Conservation (phyloP, 2,888 invertebrate genomes). For the Drosophila maculinotata region DNA sequence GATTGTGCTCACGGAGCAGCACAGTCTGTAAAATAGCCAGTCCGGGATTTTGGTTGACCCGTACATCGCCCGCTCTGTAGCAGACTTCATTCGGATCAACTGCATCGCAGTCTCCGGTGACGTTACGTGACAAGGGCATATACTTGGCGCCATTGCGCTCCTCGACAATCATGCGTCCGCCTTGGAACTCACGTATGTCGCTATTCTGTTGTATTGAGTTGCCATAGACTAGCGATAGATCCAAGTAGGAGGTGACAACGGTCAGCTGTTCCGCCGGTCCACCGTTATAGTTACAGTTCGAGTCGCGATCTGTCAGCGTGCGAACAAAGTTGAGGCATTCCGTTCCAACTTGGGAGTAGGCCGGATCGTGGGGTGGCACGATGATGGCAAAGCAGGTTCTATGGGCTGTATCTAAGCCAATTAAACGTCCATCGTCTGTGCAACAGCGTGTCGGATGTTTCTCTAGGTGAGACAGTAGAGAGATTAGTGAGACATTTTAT, state of each 20-base stretch:
- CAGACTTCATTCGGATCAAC: slow-evolving; percentile 89
- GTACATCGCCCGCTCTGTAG: slow-evolving; percentile 88
- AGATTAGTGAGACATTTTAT: no score
- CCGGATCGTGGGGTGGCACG: slow-evolving; percentile 87
- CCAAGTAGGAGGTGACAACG: slow-evolving; percentile 86
- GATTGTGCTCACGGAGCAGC: slow-evolving; percentile 86
- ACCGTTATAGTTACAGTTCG: slow-evolving; percentile 86
- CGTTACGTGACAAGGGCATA: slow-evolving; percentile 90
- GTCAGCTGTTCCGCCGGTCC: slow-evolving; percentile 89
- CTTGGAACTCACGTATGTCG: slow-evolving; percentile 88
- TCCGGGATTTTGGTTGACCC: slow-evolving; percentile 86
- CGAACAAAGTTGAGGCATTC: slow-evolving; percentile 90
- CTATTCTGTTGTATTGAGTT: slow-evolving; percentile 88
- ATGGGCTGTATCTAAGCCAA: slow-evolving; percentile 84
- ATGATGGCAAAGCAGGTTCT: slow-evolving; percentile 86
- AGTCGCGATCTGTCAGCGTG: slow-evolving; percentile 88
- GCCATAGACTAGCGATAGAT: slow-evolving; percentile 93
- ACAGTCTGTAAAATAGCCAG: slow-evolving; percentile 85
- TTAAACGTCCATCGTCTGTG: slow-evolving; percentile 87
- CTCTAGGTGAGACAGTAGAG: slow-evolving; percentile 81
- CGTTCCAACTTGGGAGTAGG: slow-evolving; percentile 86
- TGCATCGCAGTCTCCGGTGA: slow-evolving; percentile 89
- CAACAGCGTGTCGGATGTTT: slow-evolving; percentile 88
- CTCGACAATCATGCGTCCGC: slow-evolving; percentile 89
- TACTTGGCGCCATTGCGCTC: slow-evolving; percentile 89